A percentile compares a stretch with the other conserved stretches of the same genome.
phyloP scores from a whole-genome alignment of 2,888 invertebrate species.

The Epirrita christyi region DNA sequence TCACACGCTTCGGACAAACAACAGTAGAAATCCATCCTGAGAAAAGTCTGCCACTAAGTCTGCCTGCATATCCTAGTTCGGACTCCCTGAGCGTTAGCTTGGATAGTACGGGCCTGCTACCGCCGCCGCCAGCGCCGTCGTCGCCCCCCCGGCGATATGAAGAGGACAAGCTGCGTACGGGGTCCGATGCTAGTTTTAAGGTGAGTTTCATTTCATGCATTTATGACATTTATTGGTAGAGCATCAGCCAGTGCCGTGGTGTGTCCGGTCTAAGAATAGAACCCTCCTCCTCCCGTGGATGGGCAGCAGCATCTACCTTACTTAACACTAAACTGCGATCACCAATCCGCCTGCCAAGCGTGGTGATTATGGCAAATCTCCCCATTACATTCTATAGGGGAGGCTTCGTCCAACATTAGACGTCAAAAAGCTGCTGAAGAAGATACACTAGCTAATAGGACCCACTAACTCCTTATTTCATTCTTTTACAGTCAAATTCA shows the following conservation, averaged over 20 bases:
- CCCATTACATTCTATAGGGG: no score
- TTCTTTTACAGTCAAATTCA: conserved; percentile 91
- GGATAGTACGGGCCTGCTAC: conserved; percentile 86
- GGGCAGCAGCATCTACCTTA: no score
- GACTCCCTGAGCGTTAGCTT: conserved; percentile 87
- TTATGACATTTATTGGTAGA: no score
- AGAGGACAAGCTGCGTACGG: conserved; percentile 85
- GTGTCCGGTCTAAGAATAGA: no score
- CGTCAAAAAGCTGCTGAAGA: no score
- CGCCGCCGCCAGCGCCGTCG: conserved; percentile 87
- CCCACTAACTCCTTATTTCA: conserved; percentile 7
- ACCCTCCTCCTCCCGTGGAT: no score
- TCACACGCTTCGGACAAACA: conserved; percentile 82
- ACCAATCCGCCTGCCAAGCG: no score
- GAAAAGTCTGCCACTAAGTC: conserved; percentile 85
- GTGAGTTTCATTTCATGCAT: conserved; percentile 76
- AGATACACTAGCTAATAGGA: not conserved
- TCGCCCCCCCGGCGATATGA: conserved; percentile 84
- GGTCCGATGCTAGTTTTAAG: conserved; percentile 94
- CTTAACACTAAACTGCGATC: no score
- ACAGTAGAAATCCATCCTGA: conserved; percentile 85
- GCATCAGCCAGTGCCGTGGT: no score
- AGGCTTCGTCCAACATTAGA: no score
- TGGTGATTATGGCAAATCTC: no score
- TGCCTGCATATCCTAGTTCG: conserved; percentile 87